Evolutionary conservation across 2,797 vertebrate species (phyloP), one percentile per base, ranked within the genome.

Genomic region (Sebastes umbrosus): DNA sequence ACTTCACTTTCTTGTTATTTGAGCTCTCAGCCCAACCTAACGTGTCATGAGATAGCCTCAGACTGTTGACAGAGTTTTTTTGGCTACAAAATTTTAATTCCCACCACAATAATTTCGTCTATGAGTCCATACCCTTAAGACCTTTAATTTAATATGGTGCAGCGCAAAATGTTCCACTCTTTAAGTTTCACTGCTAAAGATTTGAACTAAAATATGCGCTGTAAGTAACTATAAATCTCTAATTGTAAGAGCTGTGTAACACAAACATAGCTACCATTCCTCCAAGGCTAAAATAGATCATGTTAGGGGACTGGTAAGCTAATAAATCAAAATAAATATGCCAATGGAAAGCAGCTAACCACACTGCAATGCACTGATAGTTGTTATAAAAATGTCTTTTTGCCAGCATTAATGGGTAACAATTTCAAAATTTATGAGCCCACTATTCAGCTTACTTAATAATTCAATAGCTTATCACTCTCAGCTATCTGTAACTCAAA

Each of bases 1-100:
- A 95, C 89, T 95, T 96, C 91, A 93, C 94, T 93, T 95, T 94
- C 94, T 87, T 95, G 90, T 94, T 90, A 95, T 90, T 77, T 90
- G 92, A 96, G 91, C 91, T 77, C 77, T 78, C 78, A 60, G 16
- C 73, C 84, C 68, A 67, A 81, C 76, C 79, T 79, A 25, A 85
- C 69, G 58, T 83, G 86, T 94, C 91, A 91, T 79, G 88, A 86
- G 86, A 94, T 90, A 91, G 70, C 79, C 75, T 72, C 36, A 63
- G 79, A 89, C 91, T 92, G 80, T 92, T 87, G 85, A 76, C 82
- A 89, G 60, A 81, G 91, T 87, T 91, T 88, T 89, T 75, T 74
- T 75, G 76, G 81, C 84, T 67, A 63, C 65, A 87, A 68, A 68
- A 81, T 79, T 83, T 85, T 50, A 64, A 72, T 71, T 85, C 66